A percentile compares a stretch with the other conserved stretches of the same genome.
phyloP scores from a whole-genome alignment of 2,888 invertebrate genomes.

The Ischnura elegans region DNA sequence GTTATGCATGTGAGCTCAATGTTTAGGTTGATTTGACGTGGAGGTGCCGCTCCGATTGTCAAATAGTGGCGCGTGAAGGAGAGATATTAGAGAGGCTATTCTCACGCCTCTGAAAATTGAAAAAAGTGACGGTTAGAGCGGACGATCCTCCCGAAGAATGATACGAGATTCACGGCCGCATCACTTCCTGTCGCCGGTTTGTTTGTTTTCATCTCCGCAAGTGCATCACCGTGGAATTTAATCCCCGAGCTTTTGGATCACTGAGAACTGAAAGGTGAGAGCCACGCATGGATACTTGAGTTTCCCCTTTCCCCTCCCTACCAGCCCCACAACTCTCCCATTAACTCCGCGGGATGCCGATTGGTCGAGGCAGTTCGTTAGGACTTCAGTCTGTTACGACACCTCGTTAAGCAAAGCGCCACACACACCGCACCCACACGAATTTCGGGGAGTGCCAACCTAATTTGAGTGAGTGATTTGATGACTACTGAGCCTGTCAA shows the following conservation, averaged over 20 bases:
- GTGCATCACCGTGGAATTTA: not conserved
- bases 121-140: not conserved
- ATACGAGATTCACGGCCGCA: not conserved
- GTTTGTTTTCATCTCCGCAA: constrained; percentile 15
- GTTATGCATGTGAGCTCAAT: not conserved
- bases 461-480: not conserved
- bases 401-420: not conserved
- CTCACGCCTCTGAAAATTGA: not conserved
- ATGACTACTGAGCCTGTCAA: not conserved
- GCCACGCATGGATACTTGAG: not conserved
- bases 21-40: not conserved
- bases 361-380: not conserved
- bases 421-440: constrained; percentile 27
- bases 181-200: not conserved
- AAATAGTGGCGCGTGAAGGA: not conserved
- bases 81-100: not conserved
- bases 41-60: not conserved
- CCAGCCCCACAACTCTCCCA: not conserved
- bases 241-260: not conserved
- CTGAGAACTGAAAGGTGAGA: not conserved
- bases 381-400: constrained; percentile 1
- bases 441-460: constrained; percentile 8
- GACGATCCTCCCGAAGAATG: not conserved
- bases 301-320: not conserved
- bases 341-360: constrained; percentile 24